These are phyloP conservation scores for Callyntrura guangdongensis DNA, from an alignment of 2,888 invertebrate species.

Conservation along the genomic window DNA sequence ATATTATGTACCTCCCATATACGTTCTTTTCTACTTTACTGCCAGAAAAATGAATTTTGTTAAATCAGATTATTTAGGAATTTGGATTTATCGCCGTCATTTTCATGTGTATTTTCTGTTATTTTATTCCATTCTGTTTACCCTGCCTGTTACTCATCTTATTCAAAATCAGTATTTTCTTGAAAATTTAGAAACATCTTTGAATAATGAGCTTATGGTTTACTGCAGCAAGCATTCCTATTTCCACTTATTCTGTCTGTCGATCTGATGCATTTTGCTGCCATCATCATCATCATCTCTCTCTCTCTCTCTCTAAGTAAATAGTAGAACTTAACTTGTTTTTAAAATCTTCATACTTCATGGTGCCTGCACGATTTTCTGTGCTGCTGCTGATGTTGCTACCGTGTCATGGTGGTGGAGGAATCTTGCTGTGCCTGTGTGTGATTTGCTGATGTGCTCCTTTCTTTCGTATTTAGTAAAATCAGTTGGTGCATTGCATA, in stretches of 20 bases:
- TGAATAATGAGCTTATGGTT: no score
- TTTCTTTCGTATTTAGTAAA: slow-evolving; percentile 35
- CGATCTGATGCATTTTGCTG: slow-evolving; percentile 14
- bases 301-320: no score
- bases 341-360: slow-evolving; percentile 63
- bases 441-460: slow-evolving; percentile 30
- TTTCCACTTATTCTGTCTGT: neutral
- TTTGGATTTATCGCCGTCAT: no score
- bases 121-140: no score
- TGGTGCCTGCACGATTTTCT: slow-evolving; percentile 71
- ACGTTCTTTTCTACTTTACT: neutral
- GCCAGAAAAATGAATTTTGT: neutral
- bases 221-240: neutral
- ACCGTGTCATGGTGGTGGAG: neutral
- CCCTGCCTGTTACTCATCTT: no score
- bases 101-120: no score
- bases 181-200: neutral
- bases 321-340: slow-evolving; percentile 25
- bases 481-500: neutral
- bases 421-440: neutral
- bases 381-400: slow-evolving; percentile 25
- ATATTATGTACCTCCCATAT: neutral
- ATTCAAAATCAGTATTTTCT: neutral
- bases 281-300: neutral
- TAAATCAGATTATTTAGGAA: no score